Percentiles rank a stretch among this genome's conserved stretches.
Conservation (phyloP, 2,888 invertebrate genomes). For the Neuroscelio doddi region DNA sequence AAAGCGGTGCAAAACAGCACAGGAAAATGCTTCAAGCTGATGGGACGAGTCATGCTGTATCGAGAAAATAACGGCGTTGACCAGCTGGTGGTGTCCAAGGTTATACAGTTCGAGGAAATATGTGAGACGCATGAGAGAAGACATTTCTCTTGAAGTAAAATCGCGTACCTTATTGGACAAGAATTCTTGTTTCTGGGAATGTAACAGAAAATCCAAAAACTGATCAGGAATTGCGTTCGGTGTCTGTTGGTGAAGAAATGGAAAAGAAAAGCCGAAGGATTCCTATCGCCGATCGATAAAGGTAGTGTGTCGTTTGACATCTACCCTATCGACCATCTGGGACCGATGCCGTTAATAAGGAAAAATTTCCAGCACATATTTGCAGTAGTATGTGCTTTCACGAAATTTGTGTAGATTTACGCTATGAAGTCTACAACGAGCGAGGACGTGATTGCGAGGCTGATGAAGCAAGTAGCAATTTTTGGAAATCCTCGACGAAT, state of each 20-base stretch:
- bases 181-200: slow-evolving; percentile 33
- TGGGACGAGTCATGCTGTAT: not conserved
- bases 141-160: slow-evolving; percentile 6
- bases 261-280: slow-evolving; percentile 54
- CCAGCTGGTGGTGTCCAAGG: slow-evolving; percentile 5
- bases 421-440: slow-evolving; percentile 52
- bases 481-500: slow-evolving; percentile 51
- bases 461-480: slow-evolving; percentile 44
- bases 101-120: slow-evolving; percentile 13
- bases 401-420: slow-evolving; percentile 60
- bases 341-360: slow-evolving; percentile 55
- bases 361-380: slow-evolving; percentile 58
- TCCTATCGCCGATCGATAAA: slow-evolving; percentile 53
- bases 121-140: slow-evolving; percentile 10
- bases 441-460: slow-evolving; percentile 47
- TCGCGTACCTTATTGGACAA: slow-evolving; percentile 6
- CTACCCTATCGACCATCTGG: slow-evolving; percentile 60
- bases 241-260: slow-evolving; percentile 53
- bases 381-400: slow-evolving; percentile 54
- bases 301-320: slow-evolving; percentile 53
- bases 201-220: slow-evolving; percentile 5
- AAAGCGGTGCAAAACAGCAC: slow-evolving; percentile 5
- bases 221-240: slow-evolving; percentile 44
- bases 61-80: not conserved
- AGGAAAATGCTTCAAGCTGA: not conserved